These are phyloP conservation scores for Leptogaster cylindrica DNA, from an alignment of 2,888 invertebrate genomes.

Conservation along the genomic window DNA sequence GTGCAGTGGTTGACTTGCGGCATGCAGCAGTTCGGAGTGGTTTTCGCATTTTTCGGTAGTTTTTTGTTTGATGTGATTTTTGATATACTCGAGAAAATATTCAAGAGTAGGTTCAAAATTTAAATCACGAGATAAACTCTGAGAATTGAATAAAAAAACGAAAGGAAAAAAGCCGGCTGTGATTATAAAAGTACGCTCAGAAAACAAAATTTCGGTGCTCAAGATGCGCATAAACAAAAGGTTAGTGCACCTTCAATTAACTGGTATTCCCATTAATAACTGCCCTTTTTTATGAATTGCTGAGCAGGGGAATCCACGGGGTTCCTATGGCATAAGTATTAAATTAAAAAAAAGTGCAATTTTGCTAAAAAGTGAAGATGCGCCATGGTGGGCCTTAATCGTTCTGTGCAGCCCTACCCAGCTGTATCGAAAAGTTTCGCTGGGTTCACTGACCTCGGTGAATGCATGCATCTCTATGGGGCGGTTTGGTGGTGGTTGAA, in stretches of 20 bases:
- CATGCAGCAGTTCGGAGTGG: conserved; percentile 33
- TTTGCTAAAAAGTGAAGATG: conserved; percentile 26
- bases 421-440: conserved; percentile 40
- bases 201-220: conserved; percentile 9
- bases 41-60: conserved; percentile 21
- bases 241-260: conserved; percentile 19
- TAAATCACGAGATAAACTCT: background rate
- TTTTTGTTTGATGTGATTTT: conserved; percentile 21
- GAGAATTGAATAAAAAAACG: background rate
- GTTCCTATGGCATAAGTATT: no score
- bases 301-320: no score
- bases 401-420: conserved; percentile 40
- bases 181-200: conserved; percentile 1
- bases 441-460: conserved; percentile 26
- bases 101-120: conserved; percentile 34
- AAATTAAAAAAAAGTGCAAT: background rate
- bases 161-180: conserved; percentile 22
- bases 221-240: conserved; percentile 23
- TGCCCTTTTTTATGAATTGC: no score
- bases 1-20: no score
- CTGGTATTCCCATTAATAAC: background rate
- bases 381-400: background rate
- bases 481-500: conserved; percentile 18
- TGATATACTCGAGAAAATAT: conserved; percentile 20
- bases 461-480: conserved; percentile 20